A percentile compares a stretch with the other conserved stretches of the same genome.
These are phyloP conservation scores for Lethenteron camtschaticum DNA, from an alignment of 2,113 vertebrate genomes.

Conservation along the genomic window DNA sequence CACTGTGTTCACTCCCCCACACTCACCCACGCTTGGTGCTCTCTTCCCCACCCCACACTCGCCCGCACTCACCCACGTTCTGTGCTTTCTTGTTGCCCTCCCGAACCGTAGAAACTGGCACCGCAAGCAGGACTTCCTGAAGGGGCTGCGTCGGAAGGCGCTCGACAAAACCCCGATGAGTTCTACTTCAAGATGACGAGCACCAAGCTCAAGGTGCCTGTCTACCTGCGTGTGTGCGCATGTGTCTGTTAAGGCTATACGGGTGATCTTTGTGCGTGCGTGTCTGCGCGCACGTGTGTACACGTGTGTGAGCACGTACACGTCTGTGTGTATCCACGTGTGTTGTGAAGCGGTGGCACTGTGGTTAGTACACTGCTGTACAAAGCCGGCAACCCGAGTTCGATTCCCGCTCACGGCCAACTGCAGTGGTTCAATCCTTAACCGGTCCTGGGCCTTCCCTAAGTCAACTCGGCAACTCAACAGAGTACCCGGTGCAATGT, in stretches of 20 bases:
- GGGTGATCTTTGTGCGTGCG: background rate
- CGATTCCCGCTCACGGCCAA: too few species aligned
- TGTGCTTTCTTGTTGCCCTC: background rate
- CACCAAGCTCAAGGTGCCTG: conserved; percentile 37
- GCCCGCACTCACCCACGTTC: background rate
- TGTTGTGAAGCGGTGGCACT: background rate
- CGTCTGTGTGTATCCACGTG: background rate
- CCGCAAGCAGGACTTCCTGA: conserved; percentile 57
- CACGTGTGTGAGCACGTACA: background rate
- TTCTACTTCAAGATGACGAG: conserved; percentile 85
- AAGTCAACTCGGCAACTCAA: too few species aligned
- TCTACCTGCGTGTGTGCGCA: background rate
- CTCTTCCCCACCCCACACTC: background rate
- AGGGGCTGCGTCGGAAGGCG: conserved; percentile 59
- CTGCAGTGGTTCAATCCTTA: too few species aligned
- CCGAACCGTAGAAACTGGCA: conserved; percentile 42
- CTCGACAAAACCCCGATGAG: conserved; percentile 87
- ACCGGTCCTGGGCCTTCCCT: too few species aligned
- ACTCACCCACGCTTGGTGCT: background rate
- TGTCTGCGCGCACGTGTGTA: background rate
- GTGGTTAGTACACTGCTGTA: too few species aligned
- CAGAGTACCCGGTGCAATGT: too few species aligned
- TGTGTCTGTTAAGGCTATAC: background rate
- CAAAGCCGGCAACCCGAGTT: too few species aligned
- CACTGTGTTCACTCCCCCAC: too few species aligned